phyloP scores from a whole-genome alignment of 2,888 invertebrate species.

The Desoria tigrina region DNA sequence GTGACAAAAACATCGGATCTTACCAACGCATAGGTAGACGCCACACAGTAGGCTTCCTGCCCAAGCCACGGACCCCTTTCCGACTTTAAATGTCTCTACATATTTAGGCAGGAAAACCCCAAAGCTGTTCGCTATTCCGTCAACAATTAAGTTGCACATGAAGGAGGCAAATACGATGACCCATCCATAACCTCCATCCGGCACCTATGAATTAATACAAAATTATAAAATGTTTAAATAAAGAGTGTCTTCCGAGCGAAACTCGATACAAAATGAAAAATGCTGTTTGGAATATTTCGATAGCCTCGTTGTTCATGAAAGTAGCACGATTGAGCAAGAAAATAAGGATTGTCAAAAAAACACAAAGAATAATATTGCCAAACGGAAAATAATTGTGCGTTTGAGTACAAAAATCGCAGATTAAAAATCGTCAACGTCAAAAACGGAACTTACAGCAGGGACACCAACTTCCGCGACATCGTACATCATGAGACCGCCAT shows the following conservation, averaged over 20 bases:
- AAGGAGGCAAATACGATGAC: constrained; percentile 94
- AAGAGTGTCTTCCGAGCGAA: too few species aligned
- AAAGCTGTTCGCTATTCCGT: constrained; percentile 98
- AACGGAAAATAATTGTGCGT: too few species aligned
- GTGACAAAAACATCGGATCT: too few species aligned
- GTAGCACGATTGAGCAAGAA: too few species aligned
- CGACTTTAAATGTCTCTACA: constrained; percentile 77
- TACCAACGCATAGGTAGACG: constrained; percentile 90
- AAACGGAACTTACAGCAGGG: constrained; percentile 42
- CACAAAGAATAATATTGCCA: too few species aligned
- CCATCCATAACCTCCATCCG: constrained; percentile 22
- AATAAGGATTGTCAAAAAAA: too few species aligned
- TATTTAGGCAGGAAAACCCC: constrained; percentile 86
- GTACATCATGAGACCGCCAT: constrained; percentile 47
- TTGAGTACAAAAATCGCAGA: too few species aligned
- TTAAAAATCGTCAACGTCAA: too few species aligned
- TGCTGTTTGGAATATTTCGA: neutral
- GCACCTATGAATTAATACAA: too few species aligned
- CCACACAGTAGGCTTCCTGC: constrained; percentile 93
- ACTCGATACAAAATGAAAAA: too few species aligned
- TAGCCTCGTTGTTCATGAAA: too few species aligned
- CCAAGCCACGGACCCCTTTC: constrained; percentile 64
- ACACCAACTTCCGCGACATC: constrained; percentile 51
- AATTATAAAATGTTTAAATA: too few species aligned
- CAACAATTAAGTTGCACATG: constrained; percentile 96